Base-by-base conservation (phyloP, 2,113 vertebrate species). In the Scatophagus argus region DNA sequence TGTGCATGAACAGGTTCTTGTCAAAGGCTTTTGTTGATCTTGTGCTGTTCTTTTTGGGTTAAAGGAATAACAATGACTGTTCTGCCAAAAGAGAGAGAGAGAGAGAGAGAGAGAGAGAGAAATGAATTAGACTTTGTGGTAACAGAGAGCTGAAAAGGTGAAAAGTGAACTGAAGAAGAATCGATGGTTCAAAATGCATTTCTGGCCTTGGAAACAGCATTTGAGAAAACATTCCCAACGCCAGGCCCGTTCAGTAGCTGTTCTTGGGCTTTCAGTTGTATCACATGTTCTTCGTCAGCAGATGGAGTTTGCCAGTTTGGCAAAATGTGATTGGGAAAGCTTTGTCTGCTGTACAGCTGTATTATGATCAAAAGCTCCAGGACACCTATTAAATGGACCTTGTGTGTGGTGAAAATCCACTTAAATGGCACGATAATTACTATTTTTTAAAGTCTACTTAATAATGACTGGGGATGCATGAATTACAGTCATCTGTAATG, bases 61-160 rank as follows among this genome's bases (percentile, higher is more conserved):
- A 17, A 54, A 74, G 51, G 31, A 73, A 66, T 14, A 51, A 47
- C 21, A 5, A 14, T 9, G 7, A 0, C 34, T 19, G 11, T 23
- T 56, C 49, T 63, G 55, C 65, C 77, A 82, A 62, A 75, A 27
- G n/a, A n/a, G n/a, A n/a, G n/a, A n/a, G n/a, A n/a, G n/a, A n/a
- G n/a, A n/a, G n/a, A n/a, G n/a, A n/a, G n/a, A n/a, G n/a, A n/a
- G n/a, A 23, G 14, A 34, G 38, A 34, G 13, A 39, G 5, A 43
- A 60, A 25, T 13, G 0, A 21, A 29, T 5, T n/a, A 54, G 49
- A 31, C 32, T 49, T 36, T 27, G 10, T 55, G 55, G 38, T 5
- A 17, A 68, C 55, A 60, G 71, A 47, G 61, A 60, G 49, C 0
- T 25, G 25, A 38, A 17, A 12, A 39, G 41, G 6, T n/a, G n/a